Evolutionary conservation across 2,888 invertebrate genomes (phyloP), one percentile per base, ranked within the genome.

Genomic region (Drosophila yooni): DNA sequence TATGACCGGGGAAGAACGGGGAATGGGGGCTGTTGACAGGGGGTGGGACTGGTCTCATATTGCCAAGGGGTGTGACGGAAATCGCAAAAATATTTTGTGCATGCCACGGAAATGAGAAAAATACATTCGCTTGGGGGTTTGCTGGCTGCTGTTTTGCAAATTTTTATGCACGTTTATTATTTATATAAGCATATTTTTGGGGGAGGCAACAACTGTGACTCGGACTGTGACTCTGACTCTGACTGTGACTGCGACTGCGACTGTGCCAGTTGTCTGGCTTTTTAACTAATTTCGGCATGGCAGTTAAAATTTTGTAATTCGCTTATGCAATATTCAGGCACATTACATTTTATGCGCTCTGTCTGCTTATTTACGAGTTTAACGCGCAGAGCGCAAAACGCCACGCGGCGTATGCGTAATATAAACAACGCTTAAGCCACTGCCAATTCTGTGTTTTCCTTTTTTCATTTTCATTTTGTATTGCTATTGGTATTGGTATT

Each of bases 81-180:
- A 88, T 91, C 88, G 86, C 90, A 89, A 91, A 91, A 85, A 92
- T 88, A 91, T 91, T 91, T 89, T 78, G 56, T 76, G 63, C 74
- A 75, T 71, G 68, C 75, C 70, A 77, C 88, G 91, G 91, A 91
- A 89, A 88, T 91, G 88, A 91, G 88, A 89, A 91, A 92, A 85
- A 91, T 82, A 86, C 78, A 64, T 76, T 53, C 33, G 18, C 15
- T 13, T 38, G 43, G 58, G 13, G 50, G 66, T 29, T 15, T 15
- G 48, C 15, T 68, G 58, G 15, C n/a, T 70, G 65, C 58, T 73
- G 68, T 53, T 70, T 86, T n/a, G n/a, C 36, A 82, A 73, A 71
- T 74, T 82, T 85, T 80, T 74, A 81, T 90, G 74, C 69, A 36
- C 51, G 73, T 74, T 79, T 87, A 88, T 84, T 74, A 89, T 84